Conservation (phyloP, 2,113 vertebrate species). For the Dromaius novaehollandiae region DNA sequence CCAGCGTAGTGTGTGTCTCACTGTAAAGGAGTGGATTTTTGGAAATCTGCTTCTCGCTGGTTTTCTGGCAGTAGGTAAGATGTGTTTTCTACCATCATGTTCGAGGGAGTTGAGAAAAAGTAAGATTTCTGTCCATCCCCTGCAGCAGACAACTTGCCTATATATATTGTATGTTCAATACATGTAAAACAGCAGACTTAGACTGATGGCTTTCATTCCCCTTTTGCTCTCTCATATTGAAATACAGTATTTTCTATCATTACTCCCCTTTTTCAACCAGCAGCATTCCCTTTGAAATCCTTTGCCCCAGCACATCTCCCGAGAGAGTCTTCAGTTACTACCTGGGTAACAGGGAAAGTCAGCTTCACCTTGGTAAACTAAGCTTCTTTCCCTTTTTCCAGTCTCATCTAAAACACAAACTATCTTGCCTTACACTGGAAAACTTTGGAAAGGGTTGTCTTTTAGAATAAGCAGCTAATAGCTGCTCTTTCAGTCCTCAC, state of each 20-base stretch:
- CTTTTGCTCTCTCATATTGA: not conserved
- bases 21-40: not conserved
- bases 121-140: not conserved
- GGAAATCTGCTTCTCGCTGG: not conserved
- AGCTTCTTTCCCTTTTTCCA: not conserved
- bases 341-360: not conserved
- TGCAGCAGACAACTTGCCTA: not conserved
- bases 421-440: not conserved
- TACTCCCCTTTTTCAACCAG: not conserved
- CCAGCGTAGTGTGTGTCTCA: no score
- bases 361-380: not conserved
- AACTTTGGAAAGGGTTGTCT: not conserved
- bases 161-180: not conserved
- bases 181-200: not conserved
- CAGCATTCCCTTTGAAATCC: not conserved
- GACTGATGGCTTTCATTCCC: not conserved
- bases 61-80: not conserved
- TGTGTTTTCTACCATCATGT: not conserved
- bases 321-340: not conserved
- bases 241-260: not conserved
- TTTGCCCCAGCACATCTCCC: not conserved
- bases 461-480: not conserved
- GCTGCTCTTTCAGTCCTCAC: not conserved
- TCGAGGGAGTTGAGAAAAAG: not conserved
- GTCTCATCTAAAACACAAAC: not conserved